Evolutionary conservation across 2,113 vertebrate genomes (phyloP).

Genomic region (Eudyptes chrysolophus): DNA sequence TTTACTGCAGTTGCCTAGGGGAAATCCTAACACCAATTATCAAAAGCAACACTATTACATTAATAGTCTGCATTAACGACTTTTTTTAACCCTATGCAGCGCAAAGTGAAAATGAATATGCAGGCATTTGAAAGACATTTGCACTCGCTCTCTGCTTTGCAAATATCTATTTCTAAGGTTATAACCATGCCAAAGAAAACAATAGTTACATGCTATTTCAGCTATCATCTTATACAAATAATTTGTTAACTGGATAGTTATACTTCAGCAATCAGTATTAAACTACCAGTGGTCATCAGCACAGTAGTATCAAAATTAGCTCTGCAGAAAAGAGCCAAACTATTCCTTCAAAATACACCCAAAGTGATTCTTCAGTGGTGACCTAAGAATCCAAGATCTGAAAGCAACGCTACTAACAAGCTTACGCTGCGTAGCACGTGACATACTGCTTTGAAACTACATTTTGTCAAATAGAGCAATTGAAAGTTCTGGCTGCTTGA

Average conservation of each 20-base stretch:
- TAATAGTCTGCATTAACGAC: neutral
- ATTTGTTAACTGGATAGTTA: neutral
- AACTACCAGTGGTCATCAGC: neutral
- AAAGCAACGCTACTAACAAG: neutral
- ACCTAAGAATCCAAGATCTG: neutral
- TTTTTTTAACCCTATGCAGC: neutral
- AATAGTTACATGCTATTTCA: neutral
- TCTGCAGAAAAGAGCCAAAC: neutral
- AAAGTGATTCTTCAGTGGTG: neutral
- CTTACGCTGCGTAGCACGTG: fast-evolving
- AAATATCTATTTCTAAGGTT: neutral
- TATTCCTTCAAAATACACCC: neutral
- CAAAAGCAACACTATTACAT: slow-evolving; percentile 27
- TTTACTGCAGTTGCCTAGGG: slow-evolving; percentile 60
- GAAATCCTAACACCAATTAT: slow-evolving; percentile 53
- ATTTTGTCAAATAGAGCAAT: neutral
- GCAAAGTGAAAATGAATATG: neutral
- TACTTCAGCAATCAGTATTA: neutral
- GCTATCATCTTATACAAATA: neutral
- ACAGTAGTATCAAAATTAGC: neutral
- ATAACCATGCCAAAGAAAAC: neutral
- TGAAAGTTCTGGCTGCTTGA: neutral
- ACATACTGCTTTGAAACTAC: neutral
- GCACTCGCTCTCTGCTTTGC: neutral
- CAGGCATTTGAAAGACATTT: neutral